Evolutionary conservation across 1,140 invertebrate species (phyloP).

Genomic region (Riptortus pedestris): DNA sequence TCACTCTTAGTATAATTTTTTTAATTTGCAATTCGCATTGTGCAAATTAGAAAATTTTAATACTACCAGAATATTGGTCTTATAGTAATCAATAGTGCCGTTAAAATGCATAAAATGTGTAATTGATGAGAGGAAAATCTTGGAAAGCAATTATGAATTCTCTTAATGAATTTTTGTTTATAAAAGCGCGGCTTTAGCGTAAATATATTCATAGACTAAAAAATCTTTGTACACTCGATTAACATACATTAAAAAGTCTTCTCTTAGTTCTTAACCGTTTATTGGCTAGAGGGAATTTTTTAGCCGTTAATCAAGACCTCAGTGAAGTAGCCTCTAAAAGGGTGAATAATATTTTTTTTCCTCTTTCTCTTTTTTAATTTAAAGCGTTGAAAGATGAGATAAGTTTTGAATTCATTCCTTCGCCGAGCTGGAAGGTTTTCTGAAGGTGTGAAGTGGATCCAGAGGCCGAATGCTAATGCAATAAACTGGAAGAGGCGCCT

Average conservation of each 20-base stretch:
- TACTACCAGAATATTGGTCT: no score
- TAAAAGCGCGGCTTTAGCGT: no score
- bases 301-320: constrained; percentile 5
- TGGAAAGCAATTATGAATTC: no score
- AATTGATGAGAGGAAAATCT: no score
- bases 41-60: no score
- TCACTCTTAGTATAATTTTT: no score
- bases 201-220: constrained; percentile 2
- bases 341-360: no score
- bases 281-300: not conserved
- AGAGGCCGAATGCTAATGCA: constrained; percentile 12
- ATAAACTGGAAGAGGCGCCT: constrained; percentile 5
- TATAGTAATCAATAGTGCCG: no score
- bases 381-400: constrained; percentile 7
- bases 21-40: no score
- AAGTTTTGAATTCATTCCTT: constrained; percentile 14
- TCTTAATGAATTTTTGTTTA: no score
- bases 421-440: not conserved
- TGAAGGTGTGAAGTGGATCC: not conserved
- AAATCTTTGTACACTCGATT: constrained; percentile 1
- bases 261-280: not conserved
- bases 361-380: not conserved
- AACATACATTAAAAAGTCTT: constrained; percentile 11
- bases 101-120: no score
- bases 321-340: not conserved